A percentile compares a stretch with the other conserved stretches of the same genome.
Evolutionary conservation across 2,113 vertebrate genomes (phyloP).

Genomic region (Diadophis punctatus): DNA sequence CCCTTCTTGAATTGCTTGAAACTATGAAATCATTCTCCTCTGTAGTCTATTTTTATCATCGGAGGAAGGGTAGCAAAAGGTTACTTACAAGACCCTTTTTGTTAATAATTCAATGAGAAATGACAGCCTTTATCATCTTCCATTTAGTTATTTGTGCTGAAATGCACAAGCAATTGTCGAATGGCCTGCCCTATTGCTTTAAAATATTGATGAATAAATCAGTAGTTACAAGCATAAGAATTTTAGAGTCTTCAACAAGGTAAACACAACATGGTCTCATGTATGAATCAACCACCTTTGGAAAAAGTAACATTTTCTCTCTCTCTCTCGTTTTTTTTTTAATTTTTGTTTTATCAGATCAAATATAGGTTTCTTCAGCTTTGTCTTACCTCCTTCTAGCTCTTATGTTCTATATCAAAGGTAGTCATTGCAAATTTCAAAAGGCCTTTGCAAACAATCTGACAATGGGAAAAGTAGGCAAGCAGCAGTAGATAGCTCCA

Average conservation of each 20-base stretch:
- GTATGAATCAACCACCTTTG: neutral
- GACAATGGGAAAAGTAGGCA: neutral
- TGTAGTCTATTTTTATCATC: neutral
- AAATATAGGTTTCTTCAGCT: neutral
- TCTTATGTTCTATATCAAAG: neutral
- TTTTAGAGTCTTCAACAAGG: neutral
- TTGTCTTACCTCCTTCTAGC: neutral
- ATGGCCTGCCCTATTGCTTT: neutral
- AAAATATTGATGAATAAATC: slow-evolving; percentile 14
- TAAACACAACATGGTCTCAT: neutral
- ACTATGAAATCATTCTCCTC: neutral
- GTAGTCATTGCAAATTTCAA: neutral
- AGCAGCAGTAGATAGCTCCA: neutral
- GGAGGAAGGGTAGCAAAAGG: neutral
- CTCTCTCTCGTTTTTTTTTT: neutral
- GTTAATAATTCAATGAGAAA: slow-evolving; percentile 6
- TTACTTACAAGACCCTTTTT: neutral
- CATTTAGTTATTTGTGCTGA: neutral
- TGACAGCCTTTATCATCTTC: neutral
- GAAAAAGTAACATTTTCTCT: neutral
- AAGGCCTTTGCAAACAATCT: neutral
- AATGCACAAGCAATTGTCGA: neutral
- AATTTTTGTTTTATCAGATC: neutral
- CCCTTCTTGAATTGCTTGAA: neutral
- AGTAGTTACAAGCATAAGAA: neutral